Evolutionary conservation across 2,888 invertebrate species (phyloP).

Genomic region (Ormyrus nitidulus): DNA sequence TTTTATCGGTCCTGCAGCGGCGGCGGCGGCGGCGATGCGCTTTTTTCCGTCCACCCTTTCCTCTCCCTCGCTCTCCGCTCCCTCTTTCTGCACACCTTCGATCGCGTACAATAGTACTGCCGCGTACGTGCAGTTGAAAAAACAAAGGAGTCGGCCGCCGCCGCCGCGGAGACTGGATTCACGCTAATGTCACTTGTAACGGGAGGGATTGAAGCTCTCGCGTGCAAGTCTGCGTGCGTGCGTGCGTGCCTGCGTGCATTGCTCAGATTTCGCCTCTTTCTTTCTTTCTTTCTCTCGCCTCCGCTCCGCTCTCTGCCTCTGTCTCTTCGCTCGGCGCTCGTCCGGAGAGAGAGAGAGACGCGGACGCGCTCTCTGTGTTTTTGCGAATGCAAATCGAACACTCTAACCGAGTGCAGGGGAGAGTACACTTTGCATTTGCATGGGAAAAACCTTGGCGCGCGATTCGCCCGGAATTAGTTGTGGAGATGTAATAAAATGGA

Average conservation of each 20-base stretch:
- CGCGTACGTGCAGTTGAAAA: constrained; percentile 35
- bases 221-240: too few relatives aligned
- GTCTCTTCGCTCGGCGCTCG: too few relatives aligned
- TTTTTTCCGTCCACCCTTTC: constrained; percentile 20
- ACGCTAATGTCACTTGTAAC: constrained; percentile 55
- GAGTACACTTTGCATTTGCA: constrained; percentile 42
- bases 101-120: constrained; percentile 2
- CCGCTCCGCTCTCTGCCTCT: neutral
- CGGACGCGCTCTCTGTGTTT: constrained; percentile 16
- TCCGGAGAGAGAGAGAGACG: too few relatives aligned
- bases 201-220: constrained; percentile 1
- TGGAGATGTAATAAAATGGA: neutral
- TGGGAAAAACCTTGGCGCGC: constrained; percentile 15
- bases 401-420: neutral
- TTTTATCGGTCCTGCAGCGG: constrained; percentile 49
- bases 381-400: constrained; percentile 51
- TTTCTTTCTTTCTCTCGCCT: neutral
- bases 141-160: constrained; percentile 48
- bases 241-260: neutral
- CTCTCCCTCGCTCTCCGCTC: neutral
- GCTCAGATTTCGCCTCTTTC: constrained; percentile 36
- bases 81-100: neutral
- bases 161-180: constrained; percentile 28
- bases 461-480: constrained; percentile 19
- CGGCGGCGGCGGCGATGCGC: constrained; percentile 13